Evolutionary conservation across 2,113 vertebrate species (phyloP).

Genomic region (Charadrius vociferus): DNA sequence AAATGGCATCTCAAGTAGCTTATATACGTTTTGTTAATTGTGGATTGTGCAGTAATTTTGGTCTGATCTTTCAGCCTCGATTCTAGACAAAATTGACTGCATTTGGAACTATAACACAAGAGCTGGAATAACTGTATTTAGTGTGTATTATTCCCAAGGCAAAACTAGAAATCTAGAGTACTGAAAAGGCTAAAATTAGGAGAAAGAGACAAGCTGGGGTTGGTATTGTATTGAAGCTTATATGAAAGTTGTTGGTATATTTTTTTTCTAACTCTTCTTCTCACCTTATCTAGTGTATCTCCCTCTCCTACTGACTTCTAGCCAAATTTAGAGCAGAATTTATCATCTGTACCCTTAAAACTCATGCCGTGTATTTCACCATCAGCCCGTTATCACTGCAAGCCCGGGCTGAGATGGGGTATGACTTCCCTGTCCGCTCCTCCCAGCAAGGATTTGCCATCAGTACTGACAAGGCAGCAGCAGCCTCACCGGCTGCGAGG

Average conservation of each 20-base stretch:
- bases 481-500: slow-evolving; percentile 12
- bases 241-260: not conserved
- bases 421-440: slow-evolving; percentile 25
- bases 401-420: not conserved
- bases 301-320: not conserved
- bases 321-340: slow-evolving; percentile 20
- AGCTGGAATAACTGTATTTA: not conserved
- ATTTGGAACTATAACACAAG: slow-evolving; percentile 18
- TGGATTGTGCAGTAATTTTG: not conserved
- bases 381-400: not conserved
- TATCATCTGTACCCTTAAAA: not conserved
- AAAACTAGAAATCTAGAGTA: slow-evolving; percentile 19
- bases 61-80: not conserved
- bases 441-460: slow-evolving; percentile 36
- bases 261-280: not conserved
- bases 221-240: not conserved
- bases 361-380: not conserved
- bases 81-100: not conserved
- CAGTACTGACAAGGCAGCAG: slow-evolving; percentile 30
- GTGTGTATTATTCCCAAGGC: not conserved
- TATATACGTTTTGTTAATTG: not conserved
- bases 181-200: slow-evolving; percentile 19
- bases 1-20: not conserved
- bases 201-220: not conserved
- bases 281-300: not conserved